Conservation (phyloP, 1,140 invertebrate species). For the Heliothis virescens region DNA sequence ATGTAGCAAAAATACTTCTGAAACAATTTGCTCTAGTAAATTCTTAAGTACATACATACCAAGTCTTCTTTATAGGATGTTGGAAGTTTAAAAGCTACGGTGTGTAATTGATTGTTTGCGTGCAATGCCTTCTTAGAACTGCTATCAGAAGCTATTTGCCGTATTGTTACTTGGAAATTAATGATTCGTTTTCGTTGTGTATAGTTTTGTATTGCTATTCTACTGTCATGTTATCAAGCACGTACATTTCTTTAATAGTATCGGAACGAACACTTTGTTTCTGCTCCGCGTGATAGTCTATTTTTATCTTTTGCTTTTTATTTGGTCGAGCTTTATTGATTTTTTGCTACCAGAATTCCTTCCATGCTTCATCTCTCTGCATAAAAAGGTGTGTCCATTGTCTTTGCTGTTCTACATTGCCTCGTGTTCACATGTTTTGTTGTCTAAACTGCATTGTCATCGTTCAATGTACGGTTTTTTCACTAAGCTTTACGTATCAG, state of each 20-base stretch:
- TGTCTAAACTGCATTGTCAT: slow-evolving; percentile 23
- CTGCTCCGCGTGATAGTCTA: slow-evolving; percentile 26
- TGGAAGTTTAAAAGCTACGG: too few species aligned
- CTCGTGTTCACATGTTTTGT: slow-evolving; percentile 33
- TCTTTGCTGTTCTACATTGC: slow-evolving; percentile 36
- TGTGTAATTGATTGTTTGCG: slow-evolving; percentile 48
- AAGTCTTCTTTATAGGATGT: too few species aligned
- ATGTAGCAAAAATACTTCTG: background rate
- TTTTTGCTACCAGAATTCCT: slow-evolving; percentile 49
- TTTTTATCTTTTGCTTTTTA: slow-evolving; percentile 24
- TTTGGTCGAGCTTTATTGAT: slow-evolving; percentile 35
- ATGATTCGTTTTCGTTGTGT: slow-evolving; percentile 51
- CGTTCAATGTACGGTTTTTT: slow-evolving; percentile 37
- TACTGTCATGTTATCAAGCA: slow-evolving; percentile 43
- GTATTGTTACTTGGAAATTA: slow-evolving; percentile 55
- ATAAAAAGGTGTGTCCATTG: slow-evolving; percentile 22
- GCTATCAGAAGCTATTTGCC: slow-evolving; percentile 40
- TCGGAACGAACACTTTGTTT: slow-evolving; percentile 45
- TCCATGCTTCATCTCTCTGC: slow-evolving; percentile 39
- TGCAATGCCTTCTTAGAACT: slow-evolving; percentile 50
- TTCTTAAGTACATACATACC: too few species aligned
- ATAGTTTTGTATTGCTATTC: slow-evolving; percentile 36
- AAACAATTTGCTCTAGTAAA: too few species aligned
- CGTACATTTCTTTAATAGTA: slow-evolving; percentile 45
- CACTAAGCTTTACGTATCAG: slow-evolving; percentile 8